Conservation (phyloP, 2,797 vertebrate genomes). For the Carcharodon carcharias region DNA sequence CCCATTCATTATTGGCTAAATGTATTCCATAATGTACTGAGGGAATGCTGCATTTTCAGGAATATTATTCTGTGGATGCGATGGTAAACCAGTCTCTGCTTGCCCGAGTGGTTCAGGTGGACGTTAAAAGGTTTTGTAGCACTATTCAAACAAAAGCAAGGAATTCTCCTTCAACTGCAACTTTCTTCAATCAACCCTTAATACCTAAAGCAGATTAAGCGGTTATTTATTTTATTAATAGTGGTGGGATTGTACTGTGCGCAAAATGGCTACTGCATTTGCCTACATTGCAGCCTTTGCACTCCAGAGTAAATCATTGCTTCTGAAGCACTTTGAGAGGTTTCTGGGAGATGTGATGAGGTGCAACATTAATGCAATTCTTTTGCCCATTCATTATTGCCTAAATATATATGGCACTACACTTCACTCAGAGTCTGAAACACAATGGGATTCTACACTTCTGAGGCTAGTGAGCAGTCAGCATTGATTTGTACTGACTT, state of each 20-base stretch:
- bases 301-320: not conserved
- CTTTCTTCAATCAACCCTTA: not conserved
- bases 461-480: not conserved
- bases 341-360: not conserved
- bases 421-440: not conserved
- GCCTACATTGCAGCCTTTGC: not conserved
- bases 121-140: not conserved
- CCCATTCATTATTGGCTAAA: not conserved
- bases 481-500: not conserved
- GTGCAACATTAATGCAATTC: not conserved
- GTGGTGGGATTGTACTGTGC: not conserved
- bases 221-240: not conserved
- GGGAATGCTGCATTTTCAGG: not conserved
- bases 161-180: not conserved
- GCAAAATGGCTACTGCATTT: not conserved
- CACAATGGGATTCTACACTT: not conserved
- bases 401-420: not conserved
- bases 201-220: not conserved
- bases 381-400: not conserved
- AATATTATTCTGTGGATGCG: not conserved
- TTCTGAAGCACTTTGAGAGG: not conserved
- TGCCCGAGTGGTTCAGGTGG: not conserved
- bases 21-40: not conserved
- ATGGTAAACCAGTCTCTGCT: not conserved
- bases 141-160: not conserved